Base-by-base conservation (phyloP, 2,888 invertebrate genomes). In the Pterostichus madidus region DNA sequence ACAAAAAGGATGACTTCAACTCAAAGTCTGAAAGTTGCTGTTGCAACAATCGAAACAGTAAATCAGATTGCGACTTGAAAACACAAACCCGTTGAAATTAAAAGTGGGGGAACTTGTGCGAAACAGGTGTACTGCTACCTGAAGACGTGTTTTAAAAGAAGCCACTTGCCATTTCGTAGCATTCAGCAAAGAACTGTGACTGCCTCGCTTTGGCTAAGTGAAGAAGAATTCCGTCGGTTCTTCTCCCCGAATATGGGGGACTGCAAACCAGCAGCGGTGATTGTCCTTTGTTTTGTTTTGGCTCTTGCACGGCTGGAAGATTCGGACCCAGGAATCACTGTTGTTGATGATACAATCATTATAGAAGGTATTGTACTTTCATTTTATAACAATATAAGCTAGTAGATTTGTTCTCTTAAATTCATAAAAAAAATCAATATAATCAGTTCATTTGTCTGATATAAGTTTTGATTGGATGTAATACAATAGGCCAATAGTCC, bases 121-220 rank as follows among this genome's bases (percentile, higher is more conserved):
- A 46, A 59, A 59, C 81, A 81, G 61, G 77, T 56, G 75, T 64
- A 17, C 56, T 17, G 56, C 44, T 59, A 39, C 46, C 31, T 15
- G 81, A 46, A 46, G 56, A 44, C 15, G 75, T 24, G 75, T 75
- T 81, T 68, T 81, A 81, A 75, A 81, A 75, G 59, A 53, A 81
- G 75, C 75, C n/a, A 75, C 75, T 81, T 81, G 81, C 81, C 81
- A 75, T 81, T 81, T 81, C 81, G 24, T 68, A 61, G 52, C 81
- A 81, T 80, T 80, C 75, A 10, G 56, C 53, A 32, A 56, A 64
- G 11, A 64, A 52, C 53, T 71, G 61, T 53, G 52, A 53, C 11
- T 17, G 49, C 15, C 35, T 61, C 31, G 68, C 35, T 53, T 32
- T 59, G 15, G 13, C 10, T 39, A 15, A 44, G 73, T 44, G 49